These are phyloP conservation scores for Amphiprion percula DNA, from an alignment of 2,113 vertebrate genomes.

Conservation along the genomic window DNA sequence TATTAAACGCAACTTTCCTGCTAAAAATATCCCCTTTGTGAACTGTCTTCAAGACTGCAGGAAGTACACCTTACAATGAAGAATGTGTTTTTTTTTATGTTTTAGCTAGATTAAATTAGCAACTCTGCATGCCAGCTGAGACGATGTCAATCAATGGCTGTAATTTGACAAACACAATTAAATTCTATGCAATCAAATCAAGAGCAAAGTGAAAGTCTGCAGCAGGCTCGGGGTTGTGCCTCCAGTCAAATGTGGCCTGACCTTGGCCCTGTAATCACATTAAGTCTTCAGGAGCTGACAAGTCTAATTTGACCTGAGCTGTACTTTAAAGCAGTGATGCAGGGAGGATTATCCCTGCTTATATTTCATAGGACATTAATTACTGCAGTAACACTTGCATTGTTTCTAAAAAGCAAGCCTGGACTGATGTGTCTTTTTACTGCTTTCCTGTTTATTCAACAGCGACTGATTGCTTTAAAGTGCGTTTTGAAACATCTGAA, in stretches of 20 bases:
- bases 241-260: conserved; percentile 16
- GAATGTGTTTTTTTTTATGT: too few species aligned
- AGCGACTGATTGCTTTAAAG: too few species aligned
- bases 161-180: conserved; percentile 31
- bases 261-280: conserved; percentile 42
- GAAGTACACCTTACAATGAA: not conserved
- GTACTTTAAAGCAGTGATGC: conserved; percentile 19
- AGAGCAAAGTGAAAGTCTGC: conserved; percentile 14
- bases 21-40: not conserved
- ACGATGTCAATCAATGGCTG: not conserved
- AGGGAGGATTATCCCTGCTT: conserved; percentile 47
- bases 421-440: too few species aligned
- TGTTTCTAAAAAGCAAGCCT: conserved; percentile 2
- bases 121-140: not conserved
- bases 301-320: conserved; percentile 45
- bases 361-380: conserved; percentile 16
- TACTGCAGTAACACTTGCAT: conserved; percentile 2
- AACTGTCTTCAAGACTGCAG: not conserved
- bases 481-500: too few species aligned
- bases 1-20: not conserved
- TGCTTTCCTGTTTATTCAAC: too few species aligned
- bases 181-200: conserved; percentile 21
- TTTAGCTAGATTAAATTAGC: not conserved
- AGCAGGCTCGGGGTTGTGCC: not conserved
- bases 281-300: conserved; percentile 43